Evolutionary conservation across 2,113 vertebrate genomes (phyloP).

Genomic region (Neotoma lepida): DNA sequence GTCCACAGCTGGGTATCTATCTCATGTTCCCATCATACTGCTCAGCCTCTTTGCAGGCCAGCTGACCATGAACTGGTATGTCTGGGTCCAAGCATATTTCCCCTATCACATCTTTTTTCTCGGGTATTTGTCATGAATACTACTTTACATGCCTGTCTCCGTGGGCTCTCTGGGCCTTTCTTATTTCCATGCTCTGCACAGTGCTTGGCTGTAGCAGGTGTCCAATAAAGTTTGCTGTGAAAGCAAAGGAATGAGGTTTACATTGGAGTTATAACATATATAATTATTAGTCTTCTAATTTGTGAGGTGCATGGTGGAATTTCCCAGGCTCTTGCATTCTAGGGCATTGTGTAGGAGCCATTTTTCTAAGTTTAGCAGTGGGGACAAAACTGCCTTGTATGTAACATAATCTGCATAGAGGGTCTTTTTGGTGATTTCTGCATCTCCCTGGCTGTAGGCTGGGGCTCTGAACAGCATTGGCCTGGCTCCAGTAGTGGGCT

Average conservation of each 20-base stretch:
- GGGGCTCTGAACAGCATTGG: not conserved
- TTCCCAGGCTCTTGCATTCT: not conserved
- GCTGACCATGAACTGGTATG: not conserved
- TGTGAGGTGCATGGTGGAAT: not conserved
- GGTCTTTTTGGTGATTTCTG: not conserved
- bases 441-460: not conserved
- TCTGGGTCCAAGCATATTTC: not conserved
- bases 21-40: too few relatives aligned
- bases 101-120: not conserved
- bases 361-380: not conserved
- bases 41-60: not conserved
- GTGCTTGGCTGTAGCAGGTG: not conserved
- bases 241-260: not conserved
- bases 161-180: not conserved
- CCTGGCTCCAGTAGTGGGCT: not conserved
- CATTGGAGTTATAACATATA: not conserved
- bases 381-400: not conserved
- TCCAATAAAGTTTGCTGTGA: not conserved
- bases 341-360: not conserved
- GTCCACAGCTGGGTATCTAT: not conserved
- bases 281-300: not conserved
- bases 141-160: too few relatives aligned
- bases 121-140: not conserved
- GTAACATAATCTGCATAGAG: not conserved
- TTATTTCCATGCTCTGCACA: not conserved